Evolutionary conservation across 1,140 invertebrate species (phyloP), one percentile per base, ranked within the genome.

Genomic region (Phthorimaea operculella): DNA sequence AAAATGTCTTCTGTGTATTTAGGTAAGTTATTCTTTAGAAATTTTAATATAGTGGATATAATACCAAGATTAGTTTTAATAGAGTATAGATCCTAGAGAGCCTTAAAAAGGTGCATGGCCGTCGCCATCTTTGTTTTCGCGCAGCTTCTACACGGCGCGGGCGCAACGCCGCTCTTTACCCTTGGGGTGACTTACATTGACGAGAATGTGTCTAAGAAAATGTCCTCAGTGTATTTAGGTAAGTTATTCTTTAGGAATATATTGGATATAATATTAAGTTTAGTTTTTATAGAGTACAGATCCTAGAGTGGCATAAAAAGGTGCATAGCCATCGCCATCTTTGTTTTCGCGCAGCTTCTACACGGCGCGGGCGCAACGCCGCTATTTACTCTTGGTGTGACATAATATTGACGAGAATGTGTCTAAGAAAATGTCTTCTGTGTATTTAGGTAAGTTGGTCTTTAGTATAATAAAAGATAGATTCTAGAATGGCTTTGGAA

Each of bases 1-100:
- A 92, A 92, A 78, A 93, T 93, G 90, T 92, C 92, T 12, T 92
- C 92, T 0, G 88, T 93, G 39, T 94, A 93, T 76, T 79, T 93
- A 58, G 92, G 92, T 93, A 81, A 89, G 79, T 65, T n/a, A n/a
- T n/a, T n/a, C n/a, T n/a, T n/a, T n/a, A n/a, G n/a, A n/a, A n/a
- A n/a, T n/a, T n/a, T n/a, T n/a, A n/a, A n/a, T n/a, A n/a, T n/a
- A n/a, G n/a, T n/a, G n/a, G n/a, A n/a, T n/a, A n/a, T n/a, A 28
- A 28, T 28, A 28, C 21, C 21, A n/a, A n/a, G n/a, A n/a, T 28
- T 28, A 28, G 21, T 6, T 4, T 28, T n/a, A n/a, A 28, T 28
- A 28, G 21, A 28, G 6, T 2, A 28, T 28, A 4, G 6, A 28
- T 4, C 21, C 6, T 28, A 28, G 6, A 28, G 21, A 4, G 21